These are phyloP conservation scores for Timema cristinae DNA, from an alignment of 2,888 invertebrate species.

Conservation along the genomic window DNA sequence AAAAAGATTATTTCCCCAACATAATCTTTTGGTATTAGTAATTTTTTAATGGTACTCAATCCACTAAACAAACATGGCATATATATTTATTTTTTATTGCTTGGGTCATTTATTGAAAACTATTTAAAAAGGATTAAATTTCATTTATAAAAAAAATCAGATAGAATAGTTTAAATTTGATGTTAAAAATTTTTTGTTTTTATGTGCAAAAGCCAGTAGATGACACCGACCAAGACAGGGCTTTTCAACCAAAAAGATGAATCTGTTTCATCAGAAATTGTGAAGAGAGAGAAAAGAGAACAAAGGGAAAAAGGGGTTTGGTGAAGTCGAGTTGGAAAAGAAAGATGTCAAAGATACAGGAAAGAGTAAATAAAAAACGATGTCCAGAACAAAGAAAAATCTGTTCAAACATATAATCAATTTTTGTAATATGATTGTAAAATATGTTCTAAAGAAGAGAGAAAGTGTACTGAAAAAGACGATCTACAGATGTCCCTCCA, in stretches of 20 bases:
- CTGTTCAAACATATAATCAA: slow-evolving; percentile 7
- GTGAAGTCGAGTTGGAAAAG: no score
- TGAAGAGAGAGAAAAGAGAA: slow-evolving; percentile 2
- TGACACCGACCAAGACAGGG: slow-evolving; percentile 1
- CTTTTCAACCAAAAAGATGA: slow-evolving; percentile 9
- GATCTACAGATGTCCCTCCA: no score
- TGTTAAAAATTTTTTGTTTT: neutral
- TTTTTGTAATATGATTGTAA: slow-evolving; percentile 1
- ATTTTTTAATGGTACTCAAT: neutral
- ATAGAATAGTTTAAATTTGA: no score
- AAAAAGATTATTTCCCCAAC: no score
- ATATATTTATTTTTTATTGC: no score
- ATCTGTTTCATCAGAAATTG: neutral
- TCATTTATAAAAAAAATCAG: no score
- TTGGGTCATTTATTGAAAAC: no score
- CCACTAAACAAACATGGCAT: neutral
- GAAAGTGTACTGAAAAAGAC: neutral
- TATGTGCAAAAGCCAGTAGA: neutral
- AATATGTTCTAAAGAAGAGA: neutral
- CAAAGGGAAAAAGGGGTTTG: neutral
- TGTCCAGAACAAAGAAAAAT: slow-evolving; percentile 1
- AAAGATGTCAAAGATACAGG: no score
- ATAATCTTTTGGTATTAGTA: neutral
- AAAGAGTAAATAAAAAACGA: no score
- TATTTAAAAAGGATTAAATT: no score